These are phyloP conservation scores for Trinectes maculatus DNA, from an alignment of 2,113 vertebrate genomes.

Conservation along the genomic window DNA sequence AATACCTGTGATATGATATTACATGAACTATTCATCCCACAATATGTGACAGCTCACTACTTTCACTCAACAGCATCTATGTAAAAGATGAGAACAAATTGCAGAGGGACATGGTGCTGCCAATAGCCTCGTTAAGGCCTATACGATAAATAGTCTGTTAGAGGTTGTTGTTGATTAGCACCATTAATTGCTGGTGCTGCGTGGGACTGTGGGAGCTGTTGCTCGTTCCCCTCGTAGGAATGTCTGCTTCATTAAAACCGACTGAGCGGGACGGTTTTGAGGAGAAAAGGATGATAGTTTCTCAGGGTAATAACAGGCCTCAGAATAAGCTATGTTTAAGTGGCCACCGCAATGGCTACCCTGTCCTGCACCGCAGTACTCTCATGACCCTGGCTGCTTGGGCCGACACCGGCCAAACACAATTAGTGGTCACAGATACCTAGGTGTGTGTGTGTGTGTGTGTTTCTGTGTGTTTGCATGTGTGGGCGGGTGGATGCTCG, in stretches of 20 bases:
- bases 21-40: too few species aligned
- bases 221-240: constrained; percentile 65
- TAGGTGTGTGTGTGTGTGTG: constrained; percentile 59
- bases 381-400: constrained; percentile 70
- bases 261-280: constrained; percentile 72
- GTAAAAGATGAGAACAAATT: too few species aligned
- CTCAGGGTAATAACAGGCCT: constrained; percentile 90
- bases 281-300: constrained; percentile 84
- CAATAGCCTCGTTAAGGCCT: too few species aligned
- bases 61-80: too few species aligned
- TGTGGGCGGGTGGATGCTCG: constrained; percentile 8
- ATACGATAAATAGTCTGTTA: too few species aligned
- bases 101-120: neutral
- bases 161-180: constrained; percentile 60
- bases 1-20: too few species aligned
- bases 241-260: constrained; percentile 69
- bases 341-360: constrained; percentile 75
- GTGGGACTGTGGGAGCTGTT: constrained; percentile 64
- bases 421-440: constrained; percentile 76
- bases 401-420: constrained; percentile 69
- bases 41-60: too few species aligned
- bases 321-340: constrained; percentile 79
- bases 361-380: constrained; percentile 64
- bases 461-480: constrained; percentile 49
- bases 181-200: constrained; percentile 77